phyloP scores from a whole-genome alignment of 1,140 invertebrate species.

The Eriocheir sinensis region DNA sequence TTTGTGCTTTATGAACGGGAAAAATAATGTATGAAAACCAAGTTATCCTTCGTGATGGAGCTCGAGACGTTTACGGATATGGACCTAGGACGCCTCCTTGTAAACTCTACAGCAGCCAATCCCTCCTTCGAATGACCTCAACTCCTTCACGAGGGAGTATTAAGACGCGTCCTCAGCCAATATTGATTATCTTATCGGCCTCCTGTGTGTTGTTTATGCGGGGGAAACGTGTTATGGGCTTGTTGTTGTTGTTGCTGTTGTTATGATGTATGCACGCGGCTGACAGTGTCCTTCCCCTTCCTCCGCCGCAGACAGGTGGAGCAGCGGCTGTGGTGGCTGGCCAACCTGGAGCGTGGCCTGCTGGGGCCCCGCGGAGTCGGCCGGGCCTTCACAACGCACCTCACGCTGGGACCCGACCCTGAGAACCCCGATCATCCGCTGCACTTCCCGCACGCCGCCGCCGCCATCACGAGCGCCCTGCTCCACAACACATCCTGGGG shows the following conservation, averaged over 20 bases:
- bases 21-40: constrained; percentile 9
- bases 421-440: constrained; percentile 37
- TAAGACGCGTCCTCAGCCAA: too few relatives aligned
- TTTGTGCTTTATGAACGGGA: too few relatives aligned
- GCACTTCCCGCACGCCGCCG: constrained; percentile 58
- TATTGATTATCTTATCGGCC: too few relatives aligned
- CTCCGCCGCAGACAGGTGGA: constrained; percentile 43
- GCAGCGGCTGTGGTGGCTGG: constrained; percentile 42
- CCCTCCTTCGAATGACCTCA: too few relatives aligned
- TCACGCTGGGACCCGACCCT: constrained; percentile 51
- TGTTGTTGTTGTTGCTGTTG: too few relatives aligned
- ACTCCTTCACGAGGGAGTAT: background rate
- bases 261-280: background rate
- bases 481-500: constrained; percentile 38
- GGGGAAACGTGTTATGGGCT: too few relatives aligned
- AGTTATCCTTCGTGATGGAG: too few relatives aligned
- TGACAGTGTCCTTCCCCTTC: background rate
- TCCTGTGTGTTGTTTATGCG: too few relatives aligned
- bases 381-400: constrained; percentile 40
- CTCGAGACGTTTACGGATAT: too few relatives aligned
- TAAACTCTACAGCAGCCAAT: too few relatives aligned
- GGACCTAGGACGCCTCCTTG: too few relatives aligned
- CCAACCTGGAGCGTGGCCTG: constrained; percentile 42
- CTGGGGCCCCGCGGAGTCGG: constrained; percentile 54
- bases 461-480: constrained; percentile 61